Evolutionary conservation across 2,888 invertebrate species (phyloP), one percentile per base, ranked within the genome.

Genomic region (Esperia sulphurella): DNA sequence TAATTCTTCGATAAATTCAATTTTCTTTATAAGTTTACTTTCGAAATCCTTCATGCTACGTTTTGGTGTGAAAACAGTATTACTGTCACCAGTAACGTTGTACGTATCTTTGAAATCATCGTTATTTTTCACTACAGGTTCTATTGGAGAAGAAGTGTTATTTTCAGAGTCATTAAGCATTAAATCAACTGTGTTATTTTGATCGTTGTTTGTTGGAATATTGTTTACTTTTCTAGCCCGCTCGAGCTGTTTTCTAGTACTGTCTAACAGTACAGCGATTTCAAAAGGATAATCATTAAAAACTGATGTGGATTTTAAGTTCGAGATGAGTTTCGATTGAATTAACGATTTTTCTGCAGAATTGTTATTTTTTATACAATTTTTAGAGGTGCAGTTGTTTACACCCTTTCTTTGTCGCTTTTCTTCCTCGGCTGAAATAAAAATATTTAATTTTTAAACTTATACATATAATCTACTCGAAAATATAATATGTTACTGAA

Each of bases 281-380:
- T 81, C 79, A 29, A 79, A 75, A 1, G 84, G 83, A 14, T 78
- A 77, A n/a, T 80, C 77, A n/a, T 79, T 78, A 8, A 80, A 74
- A 0, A 74, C 56, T 0, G 72, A 66, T 0, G 68, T 50, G 1
- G 73, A 66, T 59, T 62, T 75, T 0, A 71, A 33, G 31, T 72
- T 71, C 0, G 71, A 60, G 1, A 69, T 53, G 1, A 76, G 45
- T 56, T 75, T 75, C 7, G 69, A 61, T 59, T 75, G 69, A 0
- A 53, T 42, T 2, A 54, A 44, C 1, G 61, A 41, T 29, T 51
- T 48, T 33, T 52, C 33, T 0, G 63, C 66, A 41, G 61, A 33
- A 10, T 13, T 9, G 13, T 39, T 39, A 6, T 39, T 14, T 14
- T 14, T 7, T 39, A 35, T 35, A 14, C 39, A 39, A 8, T 42